Percentiles rank a stretch among this genome's conserved stretches.
These are phyloP conservation scores for Lamellibrachia satsuma DNA, from an alignment of 2,888 invertebrate species.

Conservation along the genomic window DNA sequence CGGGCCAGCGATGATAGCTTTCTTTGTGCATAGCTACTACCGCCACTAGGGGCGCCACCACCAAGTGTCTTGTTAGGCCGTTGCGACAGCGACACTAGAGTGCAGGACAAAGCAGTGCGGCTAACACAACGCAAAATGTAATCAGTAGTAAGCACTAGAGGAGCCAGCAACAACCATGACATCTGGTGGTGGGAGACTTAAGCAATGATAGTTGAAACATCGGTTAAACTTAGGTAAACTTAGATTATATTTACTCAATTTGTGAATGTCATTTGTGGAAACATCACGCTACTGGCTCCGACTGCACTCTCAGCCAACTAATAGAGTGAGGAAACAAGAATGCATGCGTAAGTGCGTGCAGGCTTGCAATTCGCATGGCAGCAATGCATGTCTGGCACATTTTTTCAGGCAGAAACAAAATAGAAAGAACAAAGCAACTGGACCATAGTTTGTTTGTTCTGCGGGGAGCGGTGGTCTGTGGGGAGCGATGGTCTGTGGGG, in stretches of 20 bases:
- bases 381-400: background rate
- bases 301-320: background rate
- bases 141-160: background rate
- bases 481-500: too few species aligned
- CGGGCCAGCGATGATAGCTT: background rate
- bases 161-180: background rate
- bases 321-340: background rate
- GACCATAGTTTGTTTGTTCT: too few species aligned
- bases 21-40: slow-evolving; percentile 9
- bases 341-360: background rate
- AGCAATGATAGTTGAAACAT: background rate
- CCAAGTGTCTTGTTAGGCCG: slow-evolving; percentile 6
- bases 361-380: too few species aligned
- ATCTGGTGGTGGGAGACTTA: background rate
- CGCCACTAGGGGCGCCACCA: background rate
- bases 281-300: background rate
- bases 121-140: background rate
- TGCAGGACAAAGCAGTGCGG: background rate
- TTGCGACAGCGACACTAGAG: background rate
- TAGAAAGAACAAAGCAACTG: too few species aligned
- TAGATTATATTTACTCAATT: background rate
- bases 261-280: background rate
- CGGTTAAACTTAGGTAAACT: background rate
- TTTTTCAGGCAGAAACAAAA: background rate
- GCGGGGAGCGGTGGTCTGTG: too few species aligned